Evolutionary conservation across 2,888 invertebrate genomes (phyloP).

Genomic region (Tetragonisca angustula): DNA sequence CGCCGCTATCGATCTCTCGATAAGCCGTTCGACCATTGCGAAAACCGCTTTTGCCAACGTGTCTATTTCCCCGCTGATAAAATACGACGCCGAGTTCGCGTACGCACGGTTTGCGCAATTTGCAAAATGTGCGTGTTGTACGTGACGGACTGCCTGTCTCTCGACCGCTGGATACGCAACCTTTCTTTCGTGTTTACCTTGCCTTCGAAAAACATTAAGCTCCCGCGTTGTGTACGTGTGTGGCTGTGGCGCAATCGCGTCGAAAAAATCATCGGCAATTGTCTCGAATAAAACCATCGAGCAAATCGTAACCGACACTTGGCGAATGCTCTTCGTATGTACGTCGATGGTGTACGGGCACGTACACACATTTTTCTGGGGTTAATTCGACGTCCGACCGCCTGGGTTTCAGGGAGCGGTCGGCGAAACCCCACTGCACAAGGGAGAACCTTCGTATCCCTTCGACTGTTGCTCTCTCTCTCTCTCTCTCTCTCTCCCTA

Average conservation of each 20-base stretch:
- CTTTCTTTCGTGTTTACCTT: slow-evolving; percentile 10
- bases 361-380: slow-evolving; percentile 75
- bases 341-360: slow-evolving; percentile 49
- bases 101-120: slow-evolving; percentile 23
- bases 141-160: background rate
- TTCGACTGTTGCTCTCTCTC: slow-evolving; percentile 54
- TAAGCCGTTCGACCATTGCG: slow-evolving; percentile 34
- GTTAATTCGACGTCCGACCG: slow-evolving; percentile 80
- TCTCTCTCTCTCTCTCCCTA: slow-evolving; percentile 45
- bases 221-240: background rate
- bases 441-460: slow-evolving; percentile 74
- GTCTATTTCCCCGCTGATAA: slow-evolving; percentile 11
- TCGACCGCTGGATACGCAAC: background rate
- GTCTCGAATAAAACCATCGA: slow-evolving; percentile 20
- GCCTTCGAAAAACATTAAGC: background rate
- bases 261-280: slow-evolving; percentile 35
- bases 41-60: slow-evolving; percentile 21
- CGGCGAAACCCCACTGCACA: slow-evolving; percentile 78
- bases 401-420: slow-evolving; percentile 73
- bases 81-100: slow-evolving; percentile 22
- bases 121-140: background rate
- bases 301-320: slow-evolving; percentile 37
- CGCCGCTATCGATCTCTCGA: slow-evolving; percentile 58
- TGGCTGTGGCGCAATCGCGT: background rate
- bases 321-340: slow-evolving; percentile 31